Base-by-base conservation (phyloP, 2,888 invertebrate species). In the Tetheella fluctuosa region DNA sequence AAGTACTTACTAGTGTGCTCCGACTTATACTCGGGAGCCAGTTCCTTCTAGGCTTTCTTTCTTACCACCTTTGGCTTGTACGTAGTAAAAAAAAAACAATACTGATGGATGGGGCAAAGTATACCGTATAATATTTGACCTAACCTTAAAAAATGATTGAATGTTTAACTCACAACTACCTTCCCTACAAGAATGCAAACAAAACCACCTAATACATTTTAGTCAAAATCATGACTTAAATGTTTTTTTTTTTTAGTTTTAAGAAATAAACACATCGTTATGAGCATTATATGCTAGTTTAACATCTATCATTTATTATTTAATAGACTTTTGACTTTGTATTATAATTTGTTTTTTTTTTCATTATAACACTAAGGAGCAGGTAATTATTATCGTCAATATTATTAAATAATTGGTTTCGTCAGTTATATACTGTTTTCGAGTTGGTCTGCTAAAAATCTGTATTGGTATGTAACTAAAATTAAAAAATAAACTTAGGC, bases 291-390 rank as follows among this genome's bases (percentile, higher is more conserved):
- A 83, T 83, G 83, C 83, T 63, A 64, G 65, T 69, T 64, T 64
- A 69, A 68, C 7, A 28, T 64, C 52, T 70, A 75, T 76, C 63
- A 54, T 67, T 74, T 71, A 70, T 70, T 71, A 70, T 54, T n/a
- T 73, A 76, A 79, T 80, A 77, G 75, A 80, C 75, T 73, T 76
- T 25, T 75, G 82, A 84, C 84, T 82, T 83, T 66, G 72, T 39
- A 68, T 65, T 68, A 64, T 60, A 66, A 68, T 61, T 71, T 76
- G 65, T 65, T 64, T 68, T 68, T 65, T 64, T 68, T 67, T 71
- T 61, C n/a, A 60, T 67, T 69, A 59, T 64, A 75, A 71, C 70
- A 59, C 70, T 73, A 73, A 73, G 76, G 67, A 70, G 68, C 70
- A 72, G 65, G 63, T 67, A 28, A 59, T 73, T 65, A 71, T 75